Conservation (phyloP, 2,888 invertebrate genomes). For the Anoplius nigerrimus region DNA sequence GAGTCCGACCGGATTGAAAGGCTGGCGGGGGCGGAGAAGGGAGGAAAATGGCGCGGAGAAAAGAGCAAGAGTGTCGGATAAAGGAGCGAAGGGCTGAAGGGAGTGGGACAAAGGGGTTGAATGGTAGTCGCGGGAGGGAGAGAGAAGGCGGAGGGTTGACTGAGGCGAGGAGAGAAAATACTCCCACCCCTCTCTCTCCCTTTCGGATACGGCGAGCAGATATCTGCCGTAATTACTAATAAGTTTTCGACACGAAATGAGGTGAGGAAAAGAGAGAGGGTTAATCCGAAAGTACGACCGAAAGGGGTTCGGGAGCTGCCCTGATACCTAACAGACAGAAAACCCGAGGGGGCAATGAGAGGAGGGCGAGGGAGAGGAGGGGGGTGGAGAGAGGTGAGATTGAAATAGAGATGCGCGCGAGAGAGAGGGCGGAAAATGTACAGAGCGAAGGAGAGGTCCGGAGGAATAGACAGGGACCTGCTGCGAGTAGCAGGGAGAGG, state of each 20-base stretch:
- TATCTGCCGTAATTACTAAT: constrained; percentile 75
- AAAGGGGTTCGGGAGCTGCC: constrained; percentile 60
- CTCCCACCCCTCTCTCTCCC: constrained; percentile 46
- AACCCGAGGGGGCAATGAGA: constrained; percentile 49
- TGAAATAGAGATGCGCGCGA: constrained; percentile 43
- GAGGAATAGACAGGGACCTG: constrained; percentile 11
- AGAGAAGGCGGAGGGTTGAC: not conserved
- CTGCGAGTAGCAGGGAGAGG: constrained; percentile 20
- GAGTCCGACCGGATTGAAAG: constrained; percentile 29
- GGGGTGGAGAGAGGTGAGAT: constrained; percentile 13
- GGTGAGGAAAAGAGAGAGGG: constrained; percentile 75
- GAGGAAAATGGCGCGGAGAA: constrained; percentile 21
- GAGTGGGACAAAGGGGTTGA: constrained; percentile 10
- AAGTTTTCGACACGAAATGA: constrained; percentile 75
- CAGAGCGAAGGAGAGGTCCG: constrained; percentile 22
- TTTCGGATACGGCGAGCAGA: constrained; percentile 68
- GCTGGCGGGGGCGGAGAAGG: constrained; percentile 17
- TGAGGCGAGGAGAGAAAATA: constrained; percentile 3
- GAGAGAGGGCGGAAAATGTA: constrained; percentile 57
- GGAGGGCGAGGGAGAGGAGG: constrained; percentile 23
- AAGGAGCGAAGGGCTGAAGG: constrained; percentile 30
- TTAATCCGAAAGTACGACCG: constrained; percentile 75
- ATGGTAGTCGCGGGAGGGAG: not conserved
- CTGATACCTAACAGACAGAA: constrained; percentile 55
- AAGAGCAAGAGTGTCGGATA: constrained; percentile 31